Evolutionary conservation across 2,113 vertebrate genomes (phyloP).

Genomic region (Orientallactaga bullata): DNA sequence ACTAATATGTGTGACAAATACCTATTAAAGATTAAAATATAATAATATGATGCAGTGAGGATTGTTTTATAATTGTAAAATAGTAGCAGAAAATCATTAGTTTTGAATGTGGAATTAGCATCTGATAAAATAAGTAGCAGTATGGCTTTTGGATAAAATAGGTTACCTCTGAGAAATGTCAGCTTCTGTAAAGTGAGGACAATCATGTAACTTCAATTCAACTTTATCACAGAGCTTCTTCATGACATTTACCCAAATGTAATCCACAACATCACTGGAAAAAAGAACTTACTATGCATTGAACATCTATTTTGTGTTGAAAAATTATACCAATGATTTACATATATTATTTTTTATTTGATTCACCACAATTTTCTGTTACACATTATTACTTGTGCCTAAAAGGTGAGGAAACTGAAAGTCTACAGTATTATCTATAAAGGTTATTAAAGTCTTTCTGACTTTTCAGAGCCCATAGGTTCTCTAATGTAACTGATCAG

Average conservation of each 20-base stretch:
- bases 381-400: not conserved
- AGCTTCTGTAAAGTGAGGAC: not conserved
- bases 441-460: not conserved
- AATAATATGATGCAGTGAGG: not conserved
- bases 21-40: not conserved
- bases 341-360: not conserved
- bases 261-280: not conserved
- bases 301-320: not conserved
- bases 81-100: not conserved
- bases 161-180: not conserved
- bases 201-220: not conserved
- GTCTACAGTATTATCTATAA: not conserved
- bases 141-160: not conserved
- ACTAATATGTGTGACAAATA: not conserved
- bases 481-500: not conserved
- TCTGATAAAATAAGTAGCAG: not conserved
- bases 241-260: not conserved
- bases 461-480: not conserved
- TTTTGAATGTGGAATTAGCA: not conserved
- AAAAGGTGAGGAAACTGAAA: not conserved
- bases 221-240: not conserved
- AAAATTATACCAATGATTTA: not conserved
- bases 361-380: not conserved
- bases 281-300: not conserved
- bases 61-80: not conserved